Conservation (phyloP, 2,113 vertebrate species). For the Malaclemys terrapin region DNA sequence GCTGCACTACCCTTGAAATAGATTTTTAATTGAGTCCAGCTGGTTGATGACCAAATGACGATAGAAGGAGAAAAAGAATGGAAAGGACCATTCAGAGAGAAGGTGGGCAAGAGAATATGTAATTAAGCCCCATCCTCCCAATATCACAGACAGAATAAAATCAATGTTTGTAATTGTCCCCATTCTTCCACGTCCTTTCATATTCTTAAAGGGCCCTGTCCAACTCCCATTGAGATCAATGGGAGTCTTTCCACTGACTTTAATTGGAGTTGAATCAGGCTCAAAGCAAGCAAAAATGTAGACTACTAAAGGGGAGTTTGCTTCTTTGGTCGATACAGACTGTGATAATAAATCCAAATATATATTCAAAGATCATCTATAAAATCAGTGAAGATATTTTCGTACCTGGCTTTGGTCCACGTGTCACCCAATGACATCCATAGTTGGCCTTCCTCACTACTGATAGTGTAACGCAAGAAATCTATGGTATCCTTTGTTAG, state of each 20-base stretch:
- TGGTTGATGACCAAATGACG: neutral
- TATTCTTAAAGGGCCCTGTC: neutral
- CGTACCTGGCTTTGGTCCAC: conserved; percentile 94
- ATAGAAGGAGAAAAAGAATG: neutral
- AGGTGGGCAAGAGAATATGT: neutral
- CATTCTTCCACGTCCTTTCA: neutral
- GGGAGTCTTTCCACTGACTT: neutral
- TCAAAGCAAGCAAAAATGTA: neutral
- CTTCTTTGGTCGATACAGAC: fast-evolving
- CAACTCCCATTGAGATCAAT: neutral
- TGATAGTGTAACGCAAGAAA: conserved; percentile 86
- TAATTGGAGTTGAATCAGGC: neutral
- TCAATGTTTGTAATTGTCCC: neutral
- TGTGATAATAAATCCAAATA: neutral
- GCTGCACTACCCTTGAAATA: neutral
- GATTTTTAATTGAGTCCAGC: neutral
- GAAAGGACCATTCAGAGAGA: neutral
- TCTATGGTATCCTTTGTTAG: conserved; percentile 90
- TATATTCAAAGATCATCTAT: neutral
- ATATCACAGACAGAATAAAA: neutral
- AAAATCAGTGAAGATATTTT: neutral
- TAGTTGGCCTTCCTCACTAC: conserved; percentile 88
- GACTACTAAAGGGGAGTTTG: neutral
- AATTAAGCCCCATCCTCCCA: neutral
- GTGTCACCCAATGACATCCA: conserved; percentile 92